Percentiles rank a stretch among this genome's conserved stretches.
Evolutionary conservation across 2,113 vertebrate genomes (phyloP).

Genomic region (Falco punctatus): DNA sequence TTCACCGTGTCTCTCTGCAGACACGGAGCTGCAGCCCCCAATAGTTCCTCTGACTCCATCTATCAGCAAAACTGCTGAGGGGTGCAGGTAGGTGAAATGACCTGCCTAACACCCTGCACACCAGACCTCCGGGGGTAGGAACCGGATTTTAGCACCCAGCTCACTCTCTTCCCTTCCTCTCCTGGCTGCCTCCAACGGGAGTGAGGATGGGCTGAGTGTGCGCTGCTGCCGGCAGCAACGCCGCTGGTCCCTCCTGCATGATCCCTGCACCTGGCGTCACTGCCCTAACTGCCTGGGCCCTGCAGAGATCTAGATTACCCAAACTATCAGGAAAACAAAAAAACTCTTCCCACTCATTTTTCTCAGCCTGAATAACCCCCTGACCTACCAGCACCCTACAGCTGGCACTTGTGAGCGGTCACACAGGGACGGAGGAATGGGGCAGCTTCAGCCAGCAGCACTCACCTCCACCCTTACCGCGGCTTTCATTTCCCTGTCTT

Average conservation of each 20-base stretch:
- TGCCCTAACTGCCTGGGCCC: neutral
- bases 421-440: accelerated
- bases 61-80: neutral
- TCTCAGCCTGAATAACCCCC: neutral
- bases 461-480: neutral
- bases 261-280: neutral
- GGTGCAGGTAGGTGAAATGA: neutral
- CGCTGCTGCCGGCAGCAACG: neutral
- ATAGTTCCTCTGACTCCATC: neutral
- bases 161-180: neutral
- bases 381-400: no score
- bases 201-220: accelerated
- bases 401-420: neutral
- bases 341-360: neutral
- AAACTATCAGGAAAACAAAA: neutral
- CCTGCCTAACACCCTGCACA: neutral
- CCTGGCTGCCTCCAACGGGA: neutral
- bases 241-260: neutral
- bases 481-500: neutral
- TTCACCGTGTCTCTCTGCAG: neutral
- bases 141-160: neutral
- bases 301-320: neutral
- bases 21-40: neutral
- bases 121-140: neutral
- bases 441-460: neutral